Conservation (phyloP, 2,888 invertebrate genomes). For the Crematogaster levior region DNA sequence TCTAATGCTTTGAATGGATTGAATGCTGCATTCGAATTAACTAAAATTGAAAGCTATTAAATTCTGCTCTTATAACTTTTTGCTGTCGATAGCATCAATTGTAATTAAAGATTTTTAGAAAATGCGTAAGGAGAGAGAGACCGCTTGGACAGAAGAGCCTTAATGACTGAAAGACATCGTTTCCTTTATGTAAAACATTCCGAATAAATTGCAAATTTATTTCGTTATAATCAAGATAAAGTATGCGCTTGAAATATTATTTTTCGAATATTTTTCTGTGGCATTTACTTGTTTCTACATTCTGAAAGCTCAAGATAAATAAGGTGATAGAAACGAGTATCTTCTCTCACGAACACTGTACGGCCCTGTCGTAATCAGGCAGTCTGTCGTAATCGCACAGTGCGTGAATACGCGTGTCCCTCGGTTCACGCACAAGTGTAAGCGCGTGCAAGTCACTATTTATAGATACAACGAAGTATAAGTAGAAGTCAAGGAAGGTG, state of each 20-base stretch:
- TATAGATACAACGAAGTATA: conserved; percentile 58
- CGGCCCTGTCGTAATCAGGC: conserved; percentile 64
- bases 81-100: not conserved
- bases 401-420: conserved; percentile 56
- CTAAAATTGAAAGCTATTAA: not conserved
- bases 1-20: not conserved
- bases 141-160: too few species aligned
- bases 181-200: not conserved
- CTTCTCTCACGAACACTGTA: conserved; percentile 46
- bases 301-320: not conserved
- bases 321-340: conserved; percentile 46
- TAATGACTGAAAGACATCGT: not conserved
- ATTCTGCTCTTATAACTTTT: conserved; percentile 10
- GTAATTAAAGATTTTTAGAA: conserved; percentile 12
- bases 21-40: conserved; percentile 15
- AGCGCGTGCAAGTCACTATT: conserved; percentile 56
- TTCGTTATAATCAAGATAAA: not conserved
- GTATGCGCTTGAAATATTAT: not conserved
- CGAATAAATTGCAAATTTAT: not conserved
- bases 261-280: not conserved
- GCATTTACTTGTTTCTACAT: not conserved
- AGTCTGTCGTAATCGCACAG: conserved; percentile 60
- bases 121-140: not conserved
- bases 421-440: conserved; percentile 54
- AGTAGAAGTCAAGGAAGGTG: conserved; percentile 70